Percentiles rank a stretch among this genome's conserved stretches.
phyloP scores from a whole-genome alignment of 2,888 invertebrate species.

The Ochropacha duplaris region DNA sequence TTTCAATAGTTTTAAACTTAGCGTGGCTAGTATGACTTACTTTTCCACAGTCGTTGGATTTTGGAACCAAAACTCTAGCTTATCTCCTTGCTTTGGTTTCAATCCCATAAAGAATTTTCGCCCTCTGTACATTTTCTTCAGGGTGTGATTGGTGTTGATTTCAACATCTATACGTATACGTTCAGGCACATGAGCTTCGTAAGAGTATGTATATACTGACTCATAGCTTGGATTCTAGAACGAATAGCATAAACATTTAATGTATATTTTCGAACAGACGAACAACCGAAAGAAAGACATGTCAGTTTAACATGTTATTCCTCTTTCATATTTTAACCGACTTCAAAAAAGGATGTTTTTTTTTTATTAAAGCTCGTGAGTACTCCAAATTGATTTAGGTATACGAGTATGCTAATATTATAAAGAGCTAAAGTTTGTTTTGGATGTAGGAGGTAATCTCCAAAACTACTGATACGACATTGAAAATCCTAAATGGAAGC shows the following conservation, averaged over 20 bases:
- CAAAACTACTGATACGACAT: no score
- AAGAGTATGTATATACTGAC: conserved; percentile 90
- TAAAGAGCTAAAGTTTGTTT: no score
- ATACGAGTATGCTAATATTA: no score
- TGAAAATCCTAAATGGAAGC: no score
- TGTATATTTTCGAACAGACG: no score
- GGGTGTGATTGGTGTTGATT: conserved; percentile 89
- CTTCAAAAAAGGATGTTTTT: no score
- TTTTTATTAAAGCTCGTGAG: no score
- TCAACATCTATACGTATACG: conserved; percentile 88
- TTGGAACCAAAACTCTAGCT: conserved; percentile 90
- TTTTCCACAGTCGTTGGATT: conserved; percentile 87
- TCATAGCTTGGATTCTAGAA: conserved; percentile 94
- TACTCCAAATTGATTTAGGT: no score
- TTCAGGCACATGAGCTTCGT: conserved; percentile 88
- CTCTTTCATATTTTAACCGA: background rate
- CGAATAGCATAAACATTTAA: background rate
- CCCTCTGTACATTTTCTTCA: conserved; percentile 92
- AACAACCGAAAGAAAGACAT: background rate
- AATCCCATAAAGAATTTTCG: conserved; percentile 96
- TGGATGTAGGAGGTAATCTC: no score
- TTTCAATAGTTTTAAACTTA: background rate
- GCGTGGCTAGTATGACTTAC: conserved; percentile 63
- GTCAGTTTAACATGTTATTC: no score
- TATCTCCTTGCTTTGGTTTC: conserved; percentile 91